phyloP scores from a whole-genome alignment of 2,113 vertebrate species.

The Pseudonaja textilis region DNA sequence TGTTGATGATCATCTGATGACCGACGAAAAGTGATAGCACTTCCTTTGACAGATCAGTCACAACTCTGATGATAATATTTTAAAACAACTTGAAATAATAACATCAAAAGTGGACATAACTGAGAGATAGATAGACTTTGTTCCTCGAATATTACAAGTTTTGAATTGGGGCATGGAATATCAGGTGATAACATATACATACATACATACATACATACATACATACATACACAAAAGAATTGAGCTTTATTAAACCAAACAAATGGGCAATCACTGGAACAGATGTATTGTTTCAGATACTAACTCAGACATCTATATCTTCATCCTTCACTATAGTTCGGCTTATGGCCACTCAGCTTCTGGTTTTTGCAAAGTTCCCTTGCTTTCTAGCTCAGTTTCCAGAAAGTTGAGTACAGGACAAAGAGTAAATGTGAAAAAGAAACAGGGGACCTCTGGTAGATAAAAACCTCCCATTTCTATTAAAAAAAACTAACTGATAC shows the following conservation, averaged over 20 bases:
- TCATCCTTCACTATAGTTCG: background rate
- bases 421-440: background rate
- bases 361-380: background rate
- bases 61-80: background rate
- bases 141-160: background rate
- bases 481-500: background rate
- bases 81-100: background rate
- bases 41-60: conserved; percentile 30
- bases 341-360: background rate
- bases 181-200: background rate
- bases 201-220: background rate
- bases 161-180: background rate
- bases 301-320: background rate
- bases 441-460: background rate
- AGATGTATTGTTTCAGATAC: background rate
- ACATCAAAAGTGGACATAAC: background rate
- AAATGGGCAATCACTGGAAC: background rate
- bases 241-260: background rate
- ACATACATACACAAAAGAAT: background rate
- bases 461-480: background rate
- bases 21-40: background rate
- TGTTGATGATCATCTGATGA: background rate
- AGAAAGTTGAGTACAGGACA: background rate
- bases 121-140: background rate
- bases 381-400: background rate